Evolutionary conservation across 2,113 vertebrate species (phyloP).

Genomic region (Amblyopsis rosae): DNA sequence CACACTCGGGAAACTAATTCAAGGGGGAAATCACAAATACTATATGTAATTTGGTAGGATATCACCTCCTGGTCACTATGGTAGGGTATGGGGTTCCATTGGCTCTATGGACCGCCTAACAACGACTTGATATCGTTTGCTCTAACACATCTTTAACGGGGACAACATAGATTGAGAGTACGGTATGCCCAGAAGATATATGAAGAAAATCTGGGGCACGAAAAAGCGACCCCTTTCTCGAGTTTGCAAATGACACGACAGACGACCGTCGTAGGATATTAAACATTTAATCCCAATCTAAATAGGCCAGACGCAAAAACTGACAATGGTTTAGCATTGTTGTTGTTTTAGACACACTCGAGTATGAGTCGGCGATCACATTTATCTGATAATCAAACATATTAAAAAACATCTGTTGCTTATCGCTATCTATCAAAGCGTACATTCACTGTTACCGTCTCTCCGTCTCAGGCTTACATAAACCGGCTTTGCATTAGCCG

Average conservation of each 20-base stretch:
- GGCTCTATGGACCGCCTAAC: slow-evolving; percentile 9
- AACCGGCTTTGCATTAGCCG: no score
- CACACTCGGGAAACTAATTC: slow-evolving; percentile 50
- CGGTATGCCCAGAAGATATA: slow-evolving; percentile 43
- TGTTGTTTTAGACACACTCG: no score
- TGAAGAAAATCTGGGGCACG: slow-evolving; percentile 59
- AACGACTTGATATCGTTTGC: slow-evolving; percentile 22
- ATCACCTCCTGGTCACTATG: no score
- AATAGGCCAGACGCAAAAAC: no score
- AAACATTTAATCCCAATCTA: slow-evolving; percentile 4
- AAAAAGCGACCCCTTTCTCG: slow-evolving; percentile 50
- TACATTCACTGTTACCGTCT: no score
- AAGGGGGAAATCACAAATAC: slow-evolving; percentile 49
- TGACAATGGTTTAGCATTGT: no score
- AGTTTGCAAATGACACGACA: background rate
- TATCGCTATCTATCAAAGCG: no score
- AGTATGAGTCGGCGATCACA: no score
- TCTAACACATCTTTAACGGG: slow-evolving; percentile 35
- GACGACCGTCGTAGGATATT: background rate
- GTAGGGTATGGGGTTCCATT: slow-evolving; percentile 1
- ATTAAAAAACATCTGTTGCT: no score
- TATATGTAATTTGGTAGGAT: slow-evolving; percentile 22
- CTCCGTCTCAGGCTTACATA: no score
- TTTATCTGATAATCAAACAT: no score
- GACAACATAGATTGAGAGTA: slow-evolving; percentile 65